Conservation (phyloP, 2,888 invertebrate genomes). For the Pomacea canaliculata region DNA sequence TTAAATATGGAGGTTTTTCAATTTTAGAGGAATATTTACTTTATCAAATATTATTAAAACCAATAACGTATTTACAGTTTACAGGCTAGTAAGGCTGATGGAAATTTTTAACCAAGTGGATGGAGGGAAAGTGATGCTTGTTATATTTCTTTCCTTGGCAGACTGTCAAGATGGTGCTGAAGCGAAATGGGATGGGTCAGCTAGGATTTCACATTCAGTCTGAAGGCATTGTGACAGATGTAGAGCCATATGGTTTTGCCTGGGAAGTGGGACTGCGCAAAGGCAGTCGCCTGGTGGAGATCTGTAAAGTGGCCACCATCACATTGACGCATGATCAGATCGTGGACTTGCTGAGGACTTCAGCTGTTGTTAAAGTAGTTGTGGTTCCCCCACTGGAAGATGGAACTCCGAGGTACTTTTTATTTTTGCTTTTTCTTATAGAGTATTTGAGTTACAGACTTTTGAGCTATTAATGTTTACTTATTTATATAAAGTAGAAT, state of each 20-base stretch:
- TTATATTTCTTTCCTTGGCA: constrained; percentile 50
- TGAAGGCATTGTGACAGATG: constrained; percentile 93
- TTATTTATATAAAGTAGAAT: background rate
- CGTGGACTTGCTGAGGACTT: constrained; percentile 91
- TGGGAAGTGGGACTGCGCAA: constrained; percentile 85
- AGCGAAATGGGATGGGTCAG: constrained; percentile 85
- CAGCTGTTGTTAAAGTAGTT: constrained; percentile 86
- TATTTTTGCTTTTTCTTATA: background rate
- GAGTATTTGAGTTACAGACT: background rate
- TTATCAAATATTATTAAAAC: too few species aligned
- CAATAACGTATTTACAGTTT: too few species aligned
- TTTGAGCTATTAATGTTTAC: background rate
- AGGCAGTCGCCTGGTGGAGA: constrained; percentile 91
- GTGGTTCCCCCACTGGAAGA: constrained; percentile 83
- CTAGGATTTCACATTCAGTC: constrained; percentile 86
- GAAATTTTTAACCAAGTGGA: too few species aligned
- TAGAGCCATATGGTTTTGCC: constrained; percentile 77
- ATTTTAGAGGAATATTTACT: too few species aligned
- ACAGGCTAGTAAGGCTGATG: too few species aligned
- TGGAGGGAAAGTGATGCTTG: too few species aligned
- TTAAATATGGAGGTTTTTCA: too few species aligned
- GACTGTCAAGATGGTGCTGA: constrained; percentile 84
- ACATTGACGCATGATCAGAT: constrained; percentile 92
- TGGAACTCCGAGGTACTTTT: constrained; percentile 75
- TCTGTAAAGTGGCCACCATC: constrained; percentile 89